Evolutionary conservation across 2,113 vertebrate species (phyloP), one percentile per base, ranked within the genome.

Genomic region (Gracilinanus agilis): DNA sequence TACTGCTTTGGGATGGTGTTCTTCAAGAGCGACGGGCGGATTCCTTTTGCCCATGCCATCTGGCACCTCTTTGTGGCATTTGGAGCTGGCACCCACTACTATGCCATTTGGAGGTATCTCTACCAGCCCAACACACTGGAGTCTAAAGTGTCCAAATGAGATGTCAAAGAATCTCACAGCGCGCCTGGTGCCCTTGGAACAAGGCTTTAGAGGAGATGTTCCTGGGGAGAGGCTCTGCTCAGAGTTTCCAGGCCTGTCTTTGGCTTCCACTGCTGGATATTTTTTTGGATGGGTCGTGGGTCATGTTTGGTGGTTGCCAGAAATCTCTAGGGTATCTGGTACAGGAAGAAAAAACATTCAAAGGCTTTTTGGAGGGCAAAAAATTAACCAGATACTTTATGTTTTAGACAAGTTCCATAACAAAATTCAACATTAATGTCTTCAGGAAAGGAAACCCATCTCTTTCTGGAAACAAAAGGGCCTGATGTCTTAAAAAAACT

Each of bases 31-130:
- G 99, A 99, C 0, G 99, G 99, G 27, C 98, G 99, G 55, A 99
- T 99, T 90, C 99, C 99, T 34, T 99, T 99, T 0, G 99, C 99
- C 75, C 99, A 99, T 0, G 99, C 99, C 97, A 99, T 99, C 98
- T 99, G 99, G 99, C 99, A 99, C 96, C 99, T 99, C 53, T 99
- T 99, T 0, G 99, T 99, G 90, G 99, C 99, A 0, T 98, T 98
- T 0, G 99, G 99, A 95, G 99, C 99, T 6, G 98, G 98, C 0
- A 95, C 99, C 94, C 99, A 99, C 96, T 99, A 99, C 97, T 99
- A 99, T 0, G 99, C 99, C 98, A 99, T 99, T 97, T 99, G 99
- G 99, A 99, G 98, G 98, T 99, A 99, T 98, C 99, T 99, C 90
- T 99, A 99, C 95, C 95, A 93, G 75, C 99, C 99, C 0, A 56